Base-by-base conservation (phyloP, 2,113 vertebrate genomes). In the Microcebus ravelobensis region DNA sequence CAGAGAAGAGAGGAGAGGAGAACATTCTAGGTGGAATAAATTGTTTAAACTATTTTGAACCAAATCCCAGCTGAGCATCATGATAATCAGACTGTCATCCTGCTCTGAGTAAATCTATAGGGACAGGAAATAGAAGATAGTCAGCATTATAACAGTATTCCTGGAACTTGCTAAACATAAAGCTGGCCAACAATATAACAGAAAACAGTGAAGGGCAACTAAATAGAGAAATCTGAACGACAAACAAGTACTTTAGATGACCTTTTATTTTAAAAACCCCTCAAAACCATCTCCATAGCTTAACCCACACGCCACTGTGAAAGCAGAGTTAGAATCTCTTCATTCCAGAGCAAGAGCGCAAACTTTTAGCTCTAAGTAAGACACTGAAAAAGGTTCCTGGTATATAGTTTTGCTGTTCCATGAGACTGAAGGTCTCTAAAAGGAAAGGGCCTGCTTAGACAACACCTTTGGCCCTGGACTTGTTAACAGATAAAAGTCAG, bases 151-250 rank as follows among this genome's bases (percentile, higher is more conserved):
- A 94, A 77, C 7, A 52, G 74, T 85, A 76, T 96, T 96, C 96
- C 63, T 79, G 92, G 68, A 97, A 96, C 57, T 50, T 23, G 39
- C 83, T 50, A 74, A 92, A 80, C 65, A 50, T 39, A 96, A 82
- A 94, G 70, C 76, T 71, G n/a, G 87, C 39, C 20, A 81, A 95
- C 8, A 87, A 52, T 25, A 94, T 73, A 76, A 93, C 15, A 29
- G 87, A 95, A 97, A 97, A 97, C 11, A 76, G 31, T 61, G 23
- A 94, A 95, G 77, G 42, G 20, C 82, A 94, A 90, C 21, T 50
- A 34, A 70, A 83, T 82, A 90, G 67, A 89, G 91, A 94, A 91
- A 74, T 50, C 42, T 34, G 0, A 70, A 91, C 61, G 59, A 85
- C 17, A 92, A 91, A 17, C 48, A 91, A 59, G 76, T 52, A 65